A percentile compares a stretch with the other conserved stretches of the same genome.
Conservation (phyloP, 1,140 invertebrate species). For the Platyscapa corneri region DNA sequence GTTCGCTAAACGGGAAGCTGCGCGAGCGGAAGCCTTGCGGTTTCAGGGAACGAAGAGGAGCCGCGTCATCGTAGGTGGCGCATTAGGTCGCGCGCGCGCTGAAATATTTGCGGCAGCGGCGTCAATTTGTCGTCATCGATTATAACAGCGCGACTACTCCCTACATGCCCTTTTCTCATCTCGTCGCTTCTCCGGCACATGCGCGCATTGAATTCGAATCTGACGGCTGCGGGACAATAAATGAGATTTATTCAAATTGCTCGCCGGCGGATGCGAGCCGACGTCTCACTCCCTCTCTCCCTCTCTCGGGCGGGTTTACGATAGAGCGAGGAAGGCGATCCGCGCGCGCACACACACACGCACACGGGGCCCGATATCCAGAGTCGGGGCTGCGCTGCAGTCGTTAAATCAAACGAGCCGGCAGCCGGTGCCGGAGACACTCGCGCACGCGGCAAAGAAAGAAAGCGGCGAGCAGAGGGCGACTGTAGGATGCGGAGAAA, state of each 20-base stretch:
- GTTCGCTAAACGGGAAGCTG: not conserved
- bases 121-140: slow-evolving; percentile 45
- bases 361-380: slow-evolving; percentile 10
- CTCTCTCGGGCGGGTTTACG: slow-evolving; percentile 9
- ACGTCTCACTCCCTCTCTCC: slow-evolving; percentile 35
- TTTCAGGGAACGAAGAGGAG: not conserved
- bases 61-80: not conserved
- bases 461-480: slow-evolving; percentile 59
- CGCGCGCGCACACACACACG: slow-evolving; percentile 20
- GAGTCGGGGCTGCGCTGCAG: not conserved
- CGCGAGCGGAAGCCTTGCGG: not conserved
- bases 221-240: slow-evolving; percentile 50
- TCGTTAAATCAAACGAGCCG: slow-evolving; percentile 51
- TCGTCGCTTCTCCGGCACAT: slow-evolving; percentile 20
- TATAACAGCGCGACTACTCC: slow-evolving; percentile 24
- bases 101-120: slow-evolving; percentile 6
- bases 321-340: slow-evolving; percentile 29
- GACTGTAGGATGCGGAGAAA: slow-evolving; percentile 52
- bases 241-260: slow-evolving; percentile 54
- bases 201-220: slow-evolving; percentile 41
- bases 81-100: not conserved
- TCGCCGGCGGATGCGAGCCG: slow-evolving; percentile 8
- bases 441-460: slow-evolving; percentile 60
- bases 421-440: slow-evolving; percentile 47
- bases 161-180: slow-evolving; percentile 44